A percentile compares a stretch with the other conserved stretches of the same genome.
Conservation (phyloP, 35 echinoderm and acorn worm species). For the Anneissia japonica region DNA sequence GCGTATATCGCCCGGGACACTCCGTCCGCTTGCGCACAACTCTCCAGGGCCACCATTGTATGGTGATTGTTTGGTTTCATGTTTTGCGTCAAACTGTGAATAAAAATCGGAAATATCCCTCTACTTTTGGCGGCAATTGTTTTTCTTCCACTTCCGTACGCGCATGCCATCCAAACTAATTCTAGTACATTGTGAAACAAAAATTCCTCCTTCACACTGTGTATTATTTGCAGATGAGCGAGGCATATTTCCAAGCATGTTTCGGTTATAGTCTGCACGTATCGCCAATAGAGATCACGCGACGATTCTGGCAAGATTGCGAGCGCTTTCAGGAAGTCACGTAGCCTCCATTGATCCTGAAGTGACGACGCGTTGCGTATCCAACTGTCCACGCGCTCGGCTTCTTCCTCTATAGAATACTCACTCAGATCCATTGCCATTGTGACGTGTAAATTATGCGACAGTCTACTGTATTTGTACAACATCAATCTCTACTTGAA, state of each 20-base stretch:
- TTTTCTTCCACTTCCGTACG: not conserved
- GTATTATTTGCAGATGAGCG: not conserved
- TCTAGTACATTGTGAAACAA: not conserved
- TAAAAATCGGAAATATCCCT: not conserved
- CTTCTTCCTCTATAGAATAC: not conserved
- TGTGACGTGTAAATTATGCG: not conserved
- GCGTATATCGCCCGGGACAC: not conserved
- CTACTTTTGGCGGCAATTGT: not conserved
- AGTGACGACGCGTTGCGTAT: not conserved
- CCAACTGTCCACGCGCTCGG: not conserved
- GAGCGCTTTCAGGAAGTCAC: not conserved
- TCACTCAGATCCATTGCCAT: not conserved
- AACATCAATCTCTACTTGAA: not conserved
- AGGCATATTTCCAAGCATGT: not conserved
- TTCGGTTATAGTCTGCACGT: not conserved
- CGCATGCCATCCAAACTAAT: not conserved
- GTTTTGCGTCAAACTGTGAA: not conserved
- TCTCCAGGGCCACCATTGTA: not conserved
- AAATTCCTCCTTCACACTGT: not conserved
- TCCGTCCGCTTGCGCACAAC: not conserved
- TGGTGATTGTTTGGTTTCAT: not conserved
- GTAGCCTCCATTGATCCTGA: not conserved
- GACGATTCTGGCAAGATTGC: not conserved
- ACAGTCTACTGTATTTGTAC: not conserved
- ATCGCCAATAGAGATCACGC: not conserved